phyloP scores from a whole-genome alignment of 2,888 invertebrate species.

The Tinea trinotella region DNA sequence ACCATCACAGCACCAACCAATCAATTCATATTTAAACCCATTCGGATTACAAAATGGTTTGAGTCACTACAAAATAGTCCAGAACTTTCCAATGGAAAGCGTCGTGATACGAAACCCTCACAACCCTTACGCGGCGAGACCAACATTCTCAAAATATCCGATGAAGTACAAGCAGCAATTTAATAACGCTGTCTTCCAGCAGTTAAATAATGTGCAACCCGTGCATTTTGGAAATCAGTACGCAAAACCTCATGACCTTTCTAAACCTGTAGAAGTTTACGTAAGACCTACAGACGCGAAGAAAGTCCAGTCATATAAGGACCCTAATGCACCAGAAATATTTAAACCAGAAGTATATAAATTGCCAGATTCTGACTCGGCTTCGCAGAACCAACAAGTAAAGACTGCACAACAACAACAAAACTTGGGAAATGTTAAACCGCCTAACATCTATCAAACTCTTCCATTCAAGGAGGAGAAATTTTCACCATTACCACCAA shows the following conservation, averaged over 20 bases:
- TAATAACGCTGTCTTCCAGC: constrained; percentile 48
- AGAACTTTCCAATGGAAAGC: constrained; percentile 53
- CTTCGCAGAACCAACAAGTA: constrained; percentile 47
- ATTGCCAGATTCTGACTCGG: constrained; percentile 49
- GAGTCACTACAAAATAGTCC: constrained; percentile 53
- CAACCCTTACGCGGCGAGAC: constrained; percentile 48
- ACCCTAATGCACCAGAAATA: constrained; percentile 37
- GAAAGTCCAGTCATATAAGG: constrained; percentile 28
- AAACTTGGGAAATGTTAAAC: constrained; percentile 19
- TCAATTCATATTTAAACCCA: constrained; percentile 61
- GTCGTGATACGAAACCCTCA: constrained; percentile 54
- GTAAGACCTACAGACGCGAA: constrained; percentile 42
- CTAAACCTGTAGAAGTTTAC: constrained; percentile 48
- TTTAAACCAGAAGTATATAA: constrained; percentile 59
- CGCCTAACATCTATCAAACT: constrained; percentile 42
- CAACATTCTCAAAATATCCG: constrained; percentile 50
- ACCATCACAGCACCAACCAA: constrained; percentile 52
- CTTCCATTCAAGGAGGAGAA: constrained; percentile 47
- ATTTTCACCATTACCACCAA: constrained; percentile 44
- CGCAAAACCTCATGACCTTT: constrained; percentile 43
- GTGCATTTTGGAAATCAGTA: constrained; percentile 42
- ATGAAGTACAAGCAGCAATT: constrained; percentile 47
- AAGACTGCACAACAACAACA: constrained; percentile 63
- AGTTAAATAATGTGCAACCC: constrained; percentile 51
- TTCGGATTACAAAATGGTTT: constrained; percentile 46